Percentiles rank a stretch among this genome's conserved stretches.
Evolutionary conservation across 2,888 invertebrate genomes (phyloP).

Genomic region (Acronicta alni): DNA sequence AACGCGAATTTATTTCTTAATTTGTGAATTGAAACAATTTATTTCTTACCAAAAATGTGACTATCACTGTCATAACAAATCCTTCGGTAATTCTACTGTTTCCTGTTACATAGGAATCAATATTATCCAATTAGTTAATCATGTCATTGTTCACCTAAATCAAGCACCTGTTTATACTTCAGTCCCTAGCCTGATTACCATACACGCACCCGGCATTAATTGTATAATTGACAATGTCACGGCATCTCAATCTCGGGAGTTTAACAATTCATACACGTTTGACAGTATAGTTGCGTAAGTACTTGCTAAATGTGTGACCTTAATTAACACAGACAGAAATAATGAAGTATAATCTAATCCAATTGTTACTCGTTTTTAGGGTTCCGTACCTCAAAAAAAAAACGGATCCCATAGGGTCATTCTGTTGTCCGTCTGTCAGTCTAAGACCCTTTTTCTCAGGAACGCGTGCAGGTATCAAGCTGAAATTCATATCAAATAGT

Average conservation of each 20-base stretch:
- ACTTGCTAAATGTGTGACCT: slow-evolving; percentile 26
- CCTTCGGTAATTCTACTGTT: neutral
- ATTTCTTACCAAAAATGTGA: too few relatives aligned
- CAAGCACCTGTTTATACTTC: slow-evolving; percentile 35
- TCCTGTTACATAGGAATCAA: slow-evolving; percentile 6
- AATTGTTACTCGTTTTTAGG: too few relatives aligned
- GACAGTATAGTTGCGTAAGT: slow-evolving; percentile 38
- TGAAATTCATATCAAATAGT: too few relatives aligned
- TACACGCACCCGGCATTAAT: slow-evolving; percentile 51
- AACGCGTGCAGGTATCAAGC: too few relatives aligned
- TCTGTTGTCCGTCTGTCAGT: too few relatives aligned
- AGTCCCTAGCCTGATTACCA: slow-evolving; percentile 50
- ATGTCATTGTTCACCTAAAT: slow-evolving; percentile 29
- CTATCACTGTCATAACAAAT: too few relatives aligned
- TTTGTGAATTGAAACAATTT: too few relatives aligned
- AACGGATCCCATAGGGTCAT: too few relatives aligned
- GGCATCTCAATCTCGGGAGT: slow-evolving; percentile 51
- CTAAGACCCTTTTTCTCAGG: too few relatives aligned
- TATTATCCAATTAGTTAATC: slow-evolving; percentile 29
- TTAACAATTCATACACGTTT: slow-evolving; percentile 58
- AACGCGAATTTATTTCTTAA: too few relatives aligned
- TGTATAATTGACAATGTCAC: slow-evolving; percentile 61
- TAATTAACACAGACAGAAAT: slow-evolving; percentile 6
- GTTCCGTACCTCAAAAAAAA: too few relatives aligned
- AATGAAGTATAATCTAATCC: too few relatives aligned